Evolutionary conservation across 1,140 invertebrate genomes (phyloP).

Genomic region (Euborellia annulipes): DNA sequence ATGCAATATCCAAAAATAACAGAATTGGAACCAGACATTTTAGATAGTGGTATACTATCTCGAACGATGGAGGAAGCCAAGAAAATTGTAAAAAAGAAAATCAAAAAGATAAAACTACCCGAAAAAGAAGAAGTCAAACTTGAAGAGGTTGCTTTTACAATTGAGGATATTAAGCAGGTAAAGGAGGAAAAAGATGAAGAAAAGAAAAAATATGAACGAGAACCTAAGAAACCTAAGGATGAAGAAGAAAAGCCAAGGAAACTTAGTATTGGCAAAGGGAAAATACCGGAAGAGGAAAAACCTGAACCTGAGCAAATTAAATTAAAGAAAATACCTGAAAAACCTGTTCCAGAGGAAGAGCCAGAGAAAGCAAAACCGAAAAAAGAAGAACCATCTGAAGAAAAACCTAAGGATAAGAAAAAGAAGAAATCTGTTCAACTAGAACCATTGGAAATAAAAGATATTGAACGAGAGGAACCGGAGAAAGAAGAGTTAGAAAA

Average conservation of each 20-base stretch:
- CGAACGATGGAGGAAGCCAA: conserved; percentile 24
- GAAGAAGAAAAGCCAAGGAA: conserved; percentile 27
- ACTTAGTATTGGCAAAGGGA: conserved; percentile 32
- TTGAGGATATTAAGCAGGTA: conserved; percentile 2
- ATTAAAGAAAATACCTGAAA: conserved; percentile 26
- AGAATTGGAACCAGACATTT: conserved; percentile 13
- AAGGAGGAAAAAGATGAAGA: conserved; percentile 7
- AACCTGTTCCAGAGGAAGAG: conserved; percentile 18
- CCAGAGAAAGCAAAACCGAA: conserved; percentile 21
- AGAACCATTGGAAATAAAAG: conserved; percentile 28
- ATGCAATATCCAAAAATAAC: conserved; percentile 16
- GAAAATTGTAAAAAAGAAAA: conserved; percentile 23
- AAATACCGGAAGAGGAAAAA: conserved; percentile 31
- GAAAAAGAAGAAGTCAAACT: conserved; percentile 16
- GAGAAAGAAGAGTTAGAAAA: conserved; percentile 10
- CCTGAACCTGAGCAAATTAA: conserved; percentile 31
- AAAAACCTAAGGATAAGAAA: conserved; percentile 13
- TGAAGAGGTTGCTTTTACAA: conserved; percentile 15
- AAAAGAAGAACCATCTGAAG: conserved; percentile 15
- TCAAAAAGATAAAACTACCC: conserved; percentile 18
- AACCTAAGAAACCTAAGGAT: conserved; percentile 5
- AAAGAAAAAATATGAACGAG: conserved; percentile 4
- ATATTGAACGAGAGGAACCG: conserved; percentile 28
- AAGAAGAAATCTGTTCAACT: conserved; percentile 21
- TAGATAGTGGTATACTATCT: conserved; percentile 23